Base-by-base conservation (phyloP, 2,113 vertebrate genomes). In the Phasianus colchicus region DNA sequence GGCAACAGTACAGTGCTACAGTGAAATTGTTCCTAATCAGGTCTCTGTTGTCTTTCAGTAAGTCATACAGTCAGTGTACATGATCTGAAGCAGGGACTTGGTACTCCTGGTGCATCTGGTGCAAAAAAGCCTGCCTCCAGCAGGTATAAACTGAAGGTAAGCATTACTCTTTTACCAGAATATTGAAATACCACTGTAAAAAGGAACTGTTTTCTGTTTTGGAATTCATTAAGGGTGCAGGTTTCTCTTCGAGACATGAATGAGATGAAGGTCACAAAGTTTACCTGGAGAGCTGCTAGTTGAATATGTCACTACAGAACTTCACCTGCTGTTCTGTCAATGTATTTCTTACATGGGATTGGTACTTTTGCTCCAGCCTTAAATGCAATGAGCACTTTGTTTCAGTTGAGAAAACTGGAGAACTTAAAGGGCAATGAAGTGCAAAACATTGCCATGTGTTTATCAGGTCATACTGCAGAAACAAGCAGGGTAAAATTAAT, bases 91-190 rank as follows among this genome's bases (percentile, higher is more conserved):
- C 98, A 99, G 67, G 99, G 99, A 24, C 94, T 98, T 84, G 92
- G 93, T 93, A 69, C 76, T 0, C 97, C 97, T 1, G 96, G 93
- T 32, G 38, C 85, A 0, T n/a, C 94, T 0, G 48, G 96, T n/a
- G 82, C 97, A 32, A 98, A 92, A 74, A 98, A 98, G 34, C 18
- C 93, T 6, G 71, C 82, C 32, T 95, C 95, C 42, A 94, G 94
- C 79, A 97, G 97, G 19, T 99, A 99, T 88, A 98, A 99, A 95
- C 98, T 99, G 32, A 99, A 99, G 98, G 99, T 99, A 54, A 90
- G 95, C 52, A 22, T 47, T 40, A 10, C 18, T n/a, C 11, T 40
- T 8, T 24, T 36, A 43, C 29, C 8, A 73, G 18, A 48, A 65
- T 12, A 21, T 42, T 58, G n/a, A 83, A 83, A 55, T 7, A 42